Evolutionary conservation across 2,113 vertebrate genomes (phyloP).

Genomic region (Nothoprocta pentlandii): DNA sequence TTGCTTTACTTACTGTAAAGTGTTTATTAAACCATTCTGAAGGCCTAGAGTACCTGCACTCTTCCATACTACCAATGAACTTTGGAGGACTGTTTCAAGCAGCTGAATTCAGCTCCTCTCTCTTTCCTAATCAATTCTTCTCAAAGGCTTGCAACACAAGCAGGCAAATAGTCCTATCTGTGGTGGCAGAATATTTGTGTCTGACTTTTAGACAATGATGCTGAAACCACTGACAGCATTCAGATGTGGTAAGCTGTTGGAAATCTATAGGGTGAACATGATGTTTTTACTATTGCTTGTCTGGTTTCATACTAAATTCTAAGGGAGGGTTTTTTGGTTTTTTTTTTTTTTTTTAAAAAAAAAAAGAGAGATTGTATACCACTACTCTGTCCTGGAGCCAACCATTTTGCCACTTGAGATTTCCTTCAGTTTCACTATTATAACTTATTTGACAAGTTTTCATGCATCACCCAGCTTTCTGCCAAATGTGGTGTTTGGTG

Average conservation of each 20-base stretch:
- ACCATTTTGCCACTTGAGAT: background rate
- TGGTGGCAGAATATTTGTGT: background rate
- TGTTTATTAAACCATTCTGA: background rate
- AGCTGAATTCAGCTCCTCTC: background rate
- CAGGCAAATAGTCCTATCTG: background rate
- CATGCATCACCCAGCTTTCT: constrained; percentile 21
- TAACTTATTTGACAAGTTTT: constrained; percentile 30
- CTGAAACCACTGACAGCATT: background rate
- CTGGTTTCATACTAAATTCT: background rate
- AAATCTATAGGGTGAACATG: background rate
- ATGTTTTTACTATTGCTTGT: constrained; percentile 12
- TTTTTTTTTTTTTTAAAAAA: background rate
- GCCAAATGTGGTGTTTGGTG: constrained; percentile 30
- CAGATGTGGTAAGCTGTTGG: background rate
- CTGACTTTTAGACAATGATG: background rate
- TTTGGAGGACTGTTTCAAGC: background rate
- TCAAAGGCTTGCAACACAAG: background rate
- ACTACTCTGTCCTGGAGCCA: background rate
- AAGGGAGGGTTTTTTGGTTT: background rate
- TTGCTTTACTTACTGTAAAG: background rate
- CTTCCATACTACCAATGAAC: background rate
- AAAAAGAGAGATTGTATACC: background rate
- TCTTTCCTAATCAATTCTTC: background rate
- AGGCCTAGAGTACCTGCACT: background rate
- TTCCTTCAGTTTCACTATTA: constrained; percentile 8